phyloP scores from a whole-genome alignment of 2,113 vertebrate genomes.

The Gnathonemus longibarbis region DNA sequence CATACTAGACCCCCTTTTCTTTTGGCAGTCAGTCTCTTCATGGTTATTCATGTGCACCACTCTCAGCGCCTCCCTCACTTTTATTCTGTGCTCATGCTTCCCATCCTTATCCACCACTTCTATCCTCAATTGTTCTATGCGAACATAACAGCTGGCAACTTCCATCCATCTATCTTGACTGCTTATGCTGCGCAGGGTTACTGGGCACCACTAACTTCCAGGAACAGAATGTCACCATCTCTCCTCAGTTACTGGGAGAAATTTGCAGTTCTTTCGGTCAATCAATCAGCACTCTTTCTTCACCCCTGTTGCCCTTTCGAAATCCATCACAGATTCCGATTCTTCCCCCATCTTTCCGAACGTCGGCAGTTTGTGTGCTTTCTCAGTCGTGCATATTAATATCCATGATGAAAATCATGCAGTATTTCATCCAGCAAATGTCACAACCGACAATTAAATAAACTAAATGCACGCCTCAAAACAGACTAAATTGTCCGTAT shows the following conservation, averaged over 20 bases:
- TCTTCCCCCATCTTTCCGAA: background rate
- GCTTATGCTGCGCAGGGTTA: background rate
- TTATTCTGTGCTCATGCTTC: background rate
- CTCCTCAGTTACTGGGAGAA: background rate
- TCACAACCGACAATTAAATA: background rate
- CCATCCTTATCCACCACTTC: background rate
- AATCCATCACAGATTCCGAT: background rate
- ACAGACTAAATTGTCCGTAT: slow-evolving; percentile 1
- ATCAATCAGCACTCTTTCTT: background rate
- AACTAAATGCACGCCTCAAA: background rate
- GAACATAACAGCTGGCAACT: background rate
- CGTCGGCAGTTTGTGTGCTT: background rate
- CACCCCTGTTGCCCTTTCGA: background rate
- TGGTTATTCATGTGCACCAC: background rate
- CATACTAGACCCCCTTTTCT: background rate
- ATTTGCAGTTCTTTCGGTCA: background rate
- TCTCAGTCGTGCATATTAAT: background rate
- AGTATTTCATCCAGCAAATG: background rate
- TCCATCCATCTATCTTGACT: background rate
- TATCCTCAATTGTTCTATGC: background rate
- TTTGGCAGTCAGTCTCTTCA: background rate
- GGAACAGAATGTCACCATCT: background rate
- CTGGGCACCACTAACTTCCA: background rate
- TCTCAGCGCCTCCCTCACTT: background rate
- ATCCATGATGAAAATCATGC: background rate